phyloP scores from a whole-genome alignment of 2,113 vertebrate genomes.

The Nansenia antarctica region DNA sequence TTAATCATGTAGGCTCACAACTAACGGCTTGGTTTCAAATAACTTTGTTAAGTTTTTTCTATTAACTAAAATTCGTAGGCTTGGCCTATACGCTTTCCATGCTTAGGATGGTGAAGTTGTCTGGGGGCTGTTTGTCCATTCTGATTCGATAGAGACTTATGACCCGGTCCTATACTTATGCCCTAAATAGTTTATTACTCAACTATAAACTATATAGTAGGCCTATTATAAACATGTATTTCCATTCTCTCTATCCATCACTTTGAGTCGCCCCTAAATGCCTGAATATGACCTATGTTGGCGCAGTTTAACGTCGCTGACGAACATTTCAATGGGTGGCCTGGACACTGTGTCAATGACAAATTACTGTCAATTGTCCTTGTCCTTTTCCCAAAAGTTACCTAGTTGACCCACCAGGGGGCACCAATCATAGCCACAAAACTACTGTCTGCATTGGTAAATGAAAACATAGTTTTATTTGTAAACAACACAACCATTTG shows the following conservation, averaged over 20 bases:
- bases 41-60: not conserved
- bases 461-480: not conserved
- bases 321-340: not conserved
- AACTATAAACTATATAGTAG: not conserved
- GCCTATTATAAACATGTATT: not conserved
- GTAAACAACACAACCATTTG: not conserved
- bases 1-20: not conserved
- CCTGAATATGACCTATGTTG: not conserved
- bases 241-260: not conserved
- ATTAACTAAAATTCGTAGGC: not conserved
- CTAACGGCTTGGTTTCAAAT: not conserved
- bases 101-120: not conserved
- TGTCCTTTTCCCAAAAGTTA: constrained; percentile 4
- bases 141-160: no score
- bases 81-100: not conserved
- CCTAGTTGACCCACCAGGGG: constrained; percentile 39
- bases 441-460: not conserved
- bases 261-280: not conserved
- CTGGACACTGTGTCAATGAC: not conserved
- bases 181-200: not conserved
- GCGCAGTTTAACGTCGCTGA: not conserved
- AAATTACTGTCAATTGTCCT: not conserved
- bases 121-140: not conserved
- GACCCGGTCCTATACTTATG: no score
- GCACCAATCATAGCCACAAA: constrained; percentile 31